phyloP scores from a whole-genome alignment of 2,888 invertebrate species.

The Synanthedon vespiformis region DNA sequence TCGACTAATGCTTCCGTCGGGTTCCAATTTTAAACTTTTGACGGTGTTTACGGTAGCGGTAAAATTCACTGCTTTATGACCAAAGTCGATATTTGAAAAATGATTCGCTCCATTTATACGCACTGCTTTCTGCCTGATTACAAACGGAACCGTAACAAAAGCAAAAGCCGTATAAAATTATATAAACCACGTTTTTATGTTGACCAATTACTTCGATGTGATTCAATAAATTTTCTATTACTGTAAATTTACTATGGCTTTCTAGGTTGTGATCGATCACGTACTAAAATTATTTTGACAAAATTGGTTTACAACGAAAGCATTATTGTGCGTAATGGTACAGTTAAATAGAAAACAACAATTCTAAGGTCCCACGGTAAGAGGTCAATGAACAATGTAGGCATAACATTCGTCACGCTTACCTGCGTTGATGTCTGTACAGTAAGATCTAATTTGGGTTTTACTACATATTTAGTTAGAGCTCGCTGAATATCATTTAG shows the following conservation, averaged over 20 bases:
- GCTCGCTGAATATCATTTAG: too few species aligned
- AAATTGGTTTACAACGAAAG: constrained; percentile 29
- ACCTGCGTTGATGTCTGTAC: constrained; percentile 31
- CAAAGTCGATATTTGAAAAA: constrained; percentile 5
- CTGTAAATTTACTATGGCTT: constrained; percentile 28
- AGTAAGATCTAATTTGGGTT: too few species aligned
- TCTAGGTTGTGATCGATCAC: constrained; percentile 14
- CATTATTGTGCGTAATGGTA: constrained; percentile 38
- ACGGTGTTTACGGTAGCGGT: constrained; percentile 44
- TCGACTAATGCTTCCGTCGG: constrained; percentile 63
- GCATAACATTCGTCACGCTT: constrained; percentile 31
- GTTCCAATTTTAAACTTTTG: constrained; percentile 61
- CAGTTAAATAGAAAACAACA: constrained; percentile 51
- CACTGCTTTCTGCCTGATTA: background rate
- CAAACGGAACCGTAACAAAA: background rate
- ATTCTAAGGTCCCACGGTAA: constrained; percentile 50
- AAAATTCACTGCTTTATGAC: constrained; percentile 32
- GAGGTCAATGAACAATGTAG: constrained; percentile 47
- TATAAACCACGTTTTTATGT: background rate
- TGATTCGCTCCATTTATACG: background rate
- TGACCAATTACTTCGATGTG: background rate
- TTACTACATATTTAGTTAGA: too few species aligned
- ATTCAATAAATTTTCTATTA: background rate
- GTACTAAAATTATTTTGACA: constrained; percentile 15
- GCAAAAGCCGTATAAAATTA: background rate